Base-by-base conservation (phyloP, 2,797 vertebrate species). In the Etheostoma perlongum region DNA sequence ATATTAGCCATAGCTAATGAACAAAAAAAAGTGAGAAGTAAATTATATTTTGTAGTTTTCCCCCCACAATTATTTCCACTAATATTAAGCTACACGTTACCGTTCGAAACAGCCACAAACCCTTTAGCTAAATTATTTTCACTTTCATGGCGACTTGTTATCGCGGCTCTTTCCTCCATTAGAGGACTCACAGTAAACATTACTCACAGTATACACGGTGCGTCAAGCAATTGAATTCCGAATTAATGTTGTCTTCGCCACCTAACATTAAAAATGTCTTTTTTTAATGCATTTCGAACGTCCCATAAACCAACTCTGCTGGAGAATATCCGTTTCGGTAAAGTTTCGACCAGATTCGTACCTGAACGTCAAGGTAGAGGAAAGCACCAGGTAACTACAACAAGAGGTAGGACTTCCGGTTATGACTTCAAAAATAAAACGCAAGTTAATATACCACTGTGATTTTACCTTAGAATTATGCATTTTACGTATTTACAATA, bases 341-440 rank as follows among this genome's bases (percentile, higher is more conserved):
- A 67, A 72, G 46, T 78, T 87, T 78, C 51, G 44, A 74, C 49
- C 51, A 78, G 77, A 81, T 75, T 83, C 58, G 74, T 88, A 92
- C 91, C 91, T 92, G 91, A 58, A 75, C 74, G 86, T 91, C 87
- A 90, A 91, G 88, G 86, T 92, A 72, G 78, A 84, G 74, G 55
- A 81, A 67, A 59, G 52, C 58, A 63, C 63, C 89, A 91, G 88
- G 87, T 89, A 74, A 48, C 23, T 18, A 2, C 21, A 55, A 19
- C 19, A 23, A 21, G 25, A 48, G 33, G 21, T 9, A 4, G 4
- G 1, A 68, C 82, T 82, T 93, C 91, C 89, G 82, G 80, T 71
- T 36, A 1, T 0, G 4, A 2, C 21, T 33, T 42, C 4, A 33
- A 85, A 81, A 89, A 71, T 89, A 89, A 88, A 82, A 69, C 46